Conservation (phyloP, 2,113 vertebrate genomes). For the Dryoscopus gambensis region DNA sequence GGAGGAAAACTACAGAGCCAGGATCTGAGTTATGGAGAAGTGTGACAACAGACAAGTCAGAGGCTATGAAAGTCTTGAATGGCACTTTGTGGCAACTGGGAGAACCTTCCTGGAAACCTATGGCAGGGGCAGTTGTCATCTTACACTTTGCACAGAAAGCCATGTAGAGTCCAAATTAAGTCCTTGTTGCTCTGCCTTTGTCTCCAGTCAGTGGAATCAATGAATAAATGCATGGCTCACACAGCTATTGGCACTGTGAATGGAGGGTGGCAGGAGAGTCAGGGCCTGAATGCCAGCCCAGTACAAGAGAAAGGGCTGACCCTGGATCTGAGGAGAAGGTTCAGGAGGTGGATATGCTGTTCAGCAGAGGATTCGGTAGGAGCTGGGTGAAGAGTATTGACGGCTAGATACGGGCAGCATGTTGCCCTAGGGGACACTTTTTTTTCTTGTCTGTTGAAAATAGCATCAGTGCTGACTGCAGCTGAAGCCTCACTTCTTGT, state of each 20-base stretch:
- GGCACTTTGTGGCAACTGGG: not conserved
- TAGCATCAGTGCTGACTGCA: slow-evolving; percentile 54
- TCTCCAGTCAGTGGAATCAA: not conserved
- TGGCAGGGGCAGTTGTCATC: not conserved
- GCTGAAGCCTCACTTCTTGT: slow-evolving; percentile 78
- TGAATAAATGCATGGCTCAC: not conserved
- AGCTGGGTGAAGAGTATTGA: not conserved
- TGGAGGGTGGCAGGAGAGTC: not conserved
- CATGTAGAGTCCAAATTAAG: not conserved
- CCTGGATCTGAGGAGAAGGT: not conserved
- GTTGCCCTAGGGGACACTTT: slow-evolving; percentile 29
- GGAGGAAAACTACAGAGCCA: not conserved
- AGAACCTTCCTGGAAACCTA: not conserved
- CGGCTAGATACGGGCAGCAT: not conserved
- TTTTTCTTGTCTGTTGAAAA: slow-evolving; percentile 49
- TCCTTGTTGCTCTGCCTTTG: not conserved
- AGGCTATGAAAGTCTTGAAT: not conserved
- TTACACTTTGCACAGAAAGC: not conserved
- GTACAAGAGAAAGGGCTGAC: not conserved
- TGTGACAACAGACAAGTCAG: not conserved
- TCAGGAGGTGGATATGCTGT: not conserved
- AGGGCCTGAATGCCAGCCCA: not conserved
- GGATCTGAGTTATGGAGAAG: not conserved
- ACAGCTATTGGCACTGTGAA: not conserved
- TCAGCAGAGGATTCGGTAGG: not conserved